phyloP scores from a whole-genome alignment of 2,797 vertebrate species.

The Cirrhinus molitorella region DNA sequence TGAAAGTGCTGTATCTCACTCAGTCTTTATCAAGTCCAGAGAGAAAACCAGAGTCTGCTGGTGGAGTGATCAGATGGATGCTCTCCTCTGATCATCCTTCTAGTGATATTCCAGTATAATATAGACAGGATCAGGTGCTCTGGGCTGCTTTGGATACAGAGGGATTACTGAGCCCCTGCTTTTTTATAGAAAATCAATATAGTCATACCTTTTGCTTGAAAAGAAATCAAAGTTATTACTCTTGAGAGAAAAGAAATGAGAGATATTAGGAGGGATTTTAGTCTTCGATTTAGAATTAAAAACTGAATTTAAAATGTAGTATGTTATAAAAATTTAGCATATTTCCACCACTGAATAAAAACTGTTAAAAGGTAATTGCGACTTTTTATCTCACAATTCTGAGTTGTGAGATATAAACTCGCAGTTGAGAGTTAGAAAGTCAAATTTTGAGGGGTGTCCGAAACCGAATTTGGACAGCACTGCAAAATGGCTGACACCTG shows the following conservation, averaged over 20 bases:
- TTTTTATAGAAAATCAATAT: slow-evolving; percentile 20
- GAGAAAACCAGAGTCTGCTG: slow-evolving; percentile 9
- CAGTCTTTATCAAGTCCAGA: background rate
- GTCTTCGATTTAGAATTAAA: background rate
- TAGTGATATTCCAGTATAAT: background rate
- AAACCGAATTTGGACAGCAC: no score
- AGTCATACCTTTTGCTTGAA: background rate
- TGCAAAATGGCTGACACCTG: no score
- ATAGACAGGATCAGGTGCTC: slow-evolving; percentile 1
- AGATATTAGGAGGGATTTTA: background rate
- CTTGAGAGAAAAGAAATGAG: background rate
- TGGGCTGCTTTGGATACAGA: background rate
- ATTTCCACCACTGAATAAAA: no score
- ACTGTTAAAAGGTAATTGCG: no score
- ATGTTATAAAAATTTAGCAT: background rate
- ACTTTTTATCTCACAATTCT: no score
- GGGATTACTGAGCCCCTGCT: background rate
- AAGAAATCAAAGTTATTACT: background rate
- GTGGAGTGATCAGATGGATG: slow-evolving; percentile 13
- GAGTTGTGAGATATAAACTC: no score
- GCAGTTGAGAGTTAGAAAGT: no score
- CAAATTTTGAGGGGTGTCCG: no score
- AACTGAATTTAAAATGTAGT: background rate
- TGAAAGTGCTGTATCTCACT: background rate
- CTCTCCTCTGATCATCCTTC: slow-evolving; percentile 17